Evolutionary conservation across 2,888 invertebrate species (phyloP), one percentile per base, ranked within the genome.

Genomic region (Athetis lepigone): DNA sequence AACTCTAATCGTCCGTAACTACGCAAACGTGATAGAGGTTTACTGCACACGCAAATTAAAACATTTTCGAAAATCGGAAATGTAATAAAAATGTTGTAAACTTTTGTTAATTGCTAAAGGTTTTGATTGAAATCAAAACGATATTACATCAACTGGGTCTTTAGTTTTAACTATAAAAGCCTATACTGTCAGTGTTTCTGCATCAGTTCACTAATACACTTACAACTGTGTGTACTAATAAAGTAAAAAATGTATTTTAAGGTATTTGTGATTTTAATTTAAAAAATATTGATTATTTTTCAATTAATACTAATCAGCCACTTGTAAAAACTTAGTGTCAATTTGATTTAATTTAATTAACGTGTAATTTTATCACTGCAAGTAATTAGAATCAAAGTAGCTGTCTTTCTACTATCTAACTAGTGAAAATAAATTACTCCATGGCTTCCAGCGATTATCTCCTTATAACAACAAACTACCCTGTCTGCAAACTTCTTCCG

Each of bases 121-220:
- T 36, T 57, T 8, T 52, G 18, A 76, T 77, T 37, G 45, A 59
- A 75, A 75, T 49, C 51, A 42, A 33, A 11, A 57, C 49, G n/a
- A 11, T 21, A 42, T 70, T 57, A 42, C 56, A 49, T 58, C 40
- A 59, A 27, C 43, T 4, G 16, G 52, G 39, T 54, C 40, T 51
- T 47, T 58, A 58, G 33, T 52, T 56, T 60, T 57, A 9, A 58
- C 65, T 71, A 71, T 74, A 74, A 61, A 74, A 68, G 55, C 43
- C 7, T 18, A 29, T 42, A 16, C 36, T 42, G 11, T 54, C 19
- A n/a, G 13, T 23, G 11, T 23, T 9, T 36, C 63, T 23, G 37
- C 87, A 89, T 79, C 79, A 77, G 73, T 74, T 57, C 11, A 39
- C 5, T 42, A 25, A 49, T 42, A 7, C 7, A 57, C 9, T 57